Evolutionary conservation across 2,888 invertebrate species (phyloP), one percentile per base, ranked within the genome.

Genomic region (Spilosoma lubricipeda): DNA sequence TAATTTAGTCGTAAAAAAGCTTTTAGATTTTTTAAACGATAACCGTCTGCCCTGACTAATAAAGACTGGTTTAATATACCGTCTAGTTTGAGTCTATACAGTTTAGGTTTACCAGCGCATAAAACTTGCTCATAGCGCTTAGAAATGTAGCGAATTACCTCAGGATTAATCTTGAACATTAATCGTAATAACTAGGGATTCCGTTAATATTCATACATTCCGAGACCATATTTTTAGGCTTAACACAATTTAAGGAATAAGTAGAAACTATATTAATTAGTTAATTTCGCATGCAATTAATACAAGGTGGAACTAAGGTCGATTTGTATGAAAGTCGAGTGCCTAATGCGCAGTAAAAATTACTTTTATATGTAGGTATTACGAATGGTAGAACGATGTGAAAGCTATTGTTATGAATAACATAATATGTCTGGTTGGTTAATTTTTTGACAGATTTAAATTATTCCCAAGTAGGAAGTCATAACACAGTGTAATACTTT

Each of bases 211-310:
- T 36, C 36, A 36, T 7, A 36, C 7, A 36, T 7, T 36, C 36
- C 36, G 63, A 30, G 18, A 30, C 33, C 48, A 23, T 64, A 52
- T 30, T 65, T 66, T 66, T 20, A 36, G 39, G 36, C 36, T 65
- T 48, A 36, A 18, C 48, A 64, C 65, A 36, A 80, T 81, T 86
- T 85, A 86, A 86, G 87, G 88, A 88, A 86, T 86, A 75, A 77
- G 74, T 74, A 27, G 56, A 82, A 15, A 67, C 45, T 77, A 80
- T 78, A 80, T 78, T 79, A 86, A 85, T 84, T 81, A 84, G 80
- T 76, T 80, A 69, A 76, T 75, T 77, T 75, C 42, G 30, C 71
- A 65, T 80, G 77, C 73, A 78, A 79, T 77, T 74, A 77, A 56
- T 67, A 79, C 71, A 39, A 48, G 48, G 77, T 77, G 77, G 69